Base-by-base conservation (phyloP, 1,140 invertebrate genomes). In the Magallana ariakensis region DNA sequence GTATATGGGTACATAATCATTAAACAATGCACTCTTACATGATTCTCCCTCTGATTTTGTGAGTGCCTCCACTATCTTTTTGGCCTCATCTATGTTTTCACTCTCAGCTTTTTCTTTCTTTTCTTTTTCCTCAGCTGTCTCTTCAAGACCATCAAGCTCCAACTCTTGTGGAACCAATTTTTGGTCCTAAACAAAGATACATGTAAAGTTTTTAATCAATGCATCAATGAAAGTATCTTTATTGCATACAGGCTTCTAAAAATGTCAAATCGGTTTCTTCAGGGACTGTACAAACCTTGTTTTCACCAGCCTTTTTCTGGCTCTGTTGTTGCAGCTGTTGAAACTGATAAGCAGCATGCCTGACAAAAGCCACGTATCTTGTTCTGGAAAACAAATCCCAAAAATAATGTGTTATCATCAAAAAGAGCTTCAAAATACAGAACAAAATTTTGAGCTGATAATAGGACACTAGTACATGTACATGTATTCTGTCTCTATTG, bases 311-410 rank as follows among this genome's bases (percentile, higher is more conserved):
- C 11, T 90, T 88, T 33, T 88, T 89, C 58, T 90, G 88, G 87
- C 87, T 90, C 6, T 96, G 96, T 94, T 96, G 93, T 87, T 96
- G 97, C 53, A 98, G 94, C 94, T 98, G 97, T 95, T 99, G 98
- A 81, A 99, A 96, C 95, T 99, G 97, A 94, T 97, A 97, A 6
- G 98, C 98, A 33, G 98, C 98, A 94, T 98, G 97, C 92, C 98
- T 98, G 80, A 99, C 98, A 95, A 99, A 99, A 94, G 97, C 97
- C 94, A 99, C 97, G 93, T 99, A 99, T 90, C 98, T 96, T 26
- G 97, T 93, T 83, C 95, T 95, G 88, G 56, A 92, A 91, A 53
- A 80, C 22, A 11, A 80, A 33, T 54, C 10, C 22, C 16, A 46
- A 11, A 11, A 13, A 53, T n/a, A 53, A 80, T 53, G 80, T 46